A percentile compares a stretch with the other conserved stretches of the same genome.
phyloP scores from a whole-genome alignment of 2,888 invertebrate genomes.

The Cephus sareptanus region DNA sequence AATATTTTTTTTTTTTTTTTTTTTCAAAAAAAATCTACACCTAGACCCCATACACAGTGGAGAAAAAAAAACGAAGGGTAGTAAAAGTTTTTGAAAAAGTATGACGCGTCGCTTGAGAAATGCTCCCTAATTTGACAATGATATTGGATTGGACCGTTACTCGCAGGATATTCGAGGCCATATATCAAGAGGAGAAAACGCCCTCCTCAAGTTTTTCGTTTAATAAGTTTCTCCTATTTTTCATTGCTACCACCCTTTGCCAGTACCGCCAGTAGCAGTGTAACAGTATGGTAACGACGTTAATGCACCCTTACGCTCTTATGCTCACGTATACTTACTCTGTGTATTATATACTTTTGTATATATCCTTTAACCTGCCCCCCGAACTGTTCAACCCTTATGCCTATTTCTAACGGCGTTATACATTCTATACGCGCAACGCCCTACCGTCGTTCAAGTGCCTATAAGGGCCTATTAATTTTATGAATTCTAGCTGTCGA shows the following conservation, averaged over 20 bases:
- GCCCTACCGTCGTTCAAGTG: neutral
- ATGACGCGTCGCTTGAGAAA: neutral
- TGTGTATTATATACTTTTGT: neutral
- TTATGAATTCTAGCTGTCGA: neutral
- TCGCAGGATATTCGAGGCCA: slow-evolving; percentile 45
- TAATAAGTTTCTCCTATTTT: slow-evolving; percentile 62
- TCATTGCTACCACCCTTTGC: slow-evolving; percentile 37
- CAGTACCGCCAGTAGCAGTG: neutral
- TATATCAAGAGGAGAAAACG: slow-evolving; percentile 45
- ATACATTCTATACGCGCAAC: neutral
- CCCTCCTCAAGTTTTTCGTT: slow-evolving; percentile 56
- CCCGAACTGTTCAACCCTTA: neutral
- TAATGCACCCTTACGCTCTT: neutral
- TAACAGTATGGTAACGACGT: neutral
- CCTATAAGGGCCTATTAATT: neutral
- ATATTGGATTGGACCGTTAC: slow-evolving; percentile 42
- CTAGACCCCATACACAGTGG: neutral
- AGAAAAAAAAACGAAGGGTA: neutral
- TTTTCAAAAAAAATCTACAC: neutral
- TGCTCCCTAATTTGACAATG: slow-evolving; percentile 43
- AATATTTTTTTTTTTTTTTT: neutral
- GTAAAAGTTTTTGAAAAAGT: neutral
- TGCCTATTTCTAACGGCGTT: neutral
- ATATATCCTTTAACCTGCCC: neutral
- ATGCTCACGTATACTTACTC: neutral